Evolutionary conservation across 2,797 vertebrate species (phyloP), one percentile per base, ranked within the genome.

Genomic region (Aplochiton taeniatus): DNA sequence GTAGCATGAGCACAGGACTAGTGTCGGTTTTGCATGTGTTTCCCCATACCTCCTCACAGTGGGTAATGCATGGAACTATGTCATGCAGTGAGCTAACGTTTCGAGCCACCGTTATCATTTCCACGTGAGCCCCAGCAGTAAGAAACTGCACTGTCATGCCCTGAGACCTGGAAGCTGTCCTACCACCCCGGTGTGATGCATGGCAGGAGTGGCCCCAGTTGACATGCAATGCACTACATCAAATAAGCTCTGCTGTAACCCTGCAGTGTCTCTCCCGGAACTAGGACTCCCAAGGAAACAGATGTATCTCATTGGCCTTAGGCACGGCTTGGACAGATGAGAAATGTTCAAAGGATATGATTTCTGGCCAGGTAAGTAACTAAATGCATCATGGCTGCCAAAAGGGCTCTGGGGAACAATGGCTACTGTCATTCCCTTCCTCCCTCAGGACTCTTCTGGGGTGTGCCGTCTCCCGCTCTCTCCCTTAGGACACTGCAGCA

Each of bases 371-470:
- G 78, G 73, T 83, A 74, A 83, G 82, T 76, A 87, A 85, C 79
- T 84, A 81, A 84, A 88, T 85, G 75, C 68, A 85, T 88, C 83
- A 78, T 72, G 84, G 80, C 81, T 85, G 84, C 83, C 84, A 85
- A 83, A 68, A 69, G 74, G 65, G 79, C 81, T 69, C 31, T 0
- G 4, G 65, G 68, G 79, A 78, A 75, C 68, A 78, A 79, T 73
- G 16, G 48, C 56, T 75, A 48, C 17, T 48, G 76, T 76, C 73
- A 65, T 62, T 74, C 61, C 66, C 56, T 48, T 61, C 16, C 7
- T 9, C 45, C 61, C 77, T 14, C 61, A 75, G 66, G 63, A 70
- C 71, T 49, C 59, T 63, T 65, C 79, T 69, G 10, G 12, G 19
- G 18, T 31, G 12, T 12, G 13, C 55, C 14, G 11, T 42, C 55